These are phyloP conservation scores for Henricia sp. DNA, from an alignment of 53 echinoderm and acorn worm species.

Conservation along the genomic window DNA sequence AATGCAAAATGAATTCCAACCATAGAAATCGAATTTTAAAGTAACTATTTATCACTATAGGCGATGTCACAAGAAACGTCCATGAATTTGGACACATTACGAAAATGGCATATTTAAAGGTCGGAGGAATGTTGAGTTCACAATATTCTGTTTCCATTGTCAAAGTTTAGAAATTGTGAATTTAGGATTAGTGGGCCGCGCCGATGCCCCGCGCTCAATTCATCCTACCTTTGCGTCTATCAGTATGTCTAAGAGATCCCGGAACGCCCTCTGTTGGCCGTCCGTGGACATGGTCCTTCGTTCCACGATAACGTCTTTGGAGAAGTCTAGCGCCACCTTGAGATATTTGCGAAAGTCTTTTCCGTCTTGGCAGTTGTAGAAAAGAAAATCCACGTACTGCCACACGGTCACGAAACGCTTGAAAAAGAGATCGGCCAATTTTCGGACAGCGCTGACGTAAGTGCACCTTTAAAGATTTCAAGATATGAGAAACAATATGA, in stretches of 20 bases:
- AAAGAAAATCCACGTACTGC: constrained; percentile 60
- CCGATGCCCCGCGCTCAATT: no score
- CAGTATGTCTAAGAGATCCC: constrained; percentile 65
- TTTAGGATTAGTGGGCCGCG: no score
- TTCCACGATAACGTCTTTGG: constrained; percentile 42
- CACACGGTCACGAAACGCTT: constrained; percentile 57
- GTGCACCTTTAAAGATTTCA: neutral
- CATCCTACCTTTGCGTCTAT: constrained; percentile 61
- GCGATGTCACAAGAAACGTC: no score
- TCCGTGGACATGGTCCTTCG: neutral
- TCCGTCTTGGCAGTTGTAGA: constrained; percentile 49
- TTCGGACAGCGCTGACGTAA: constrained; percentile 60
- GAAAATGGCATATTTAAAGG: no score
- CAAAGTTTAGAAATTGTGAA: no score
- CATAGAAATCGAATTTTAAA: no score
- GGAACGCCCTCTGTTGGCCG: constrained; percentile 38
- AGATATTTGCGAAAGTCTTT: constrained; percentile 47
- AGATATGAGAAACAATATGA: neutral
- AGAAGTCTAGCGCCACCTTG: constrained; percentile 50
- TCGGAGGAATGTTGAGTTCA: no score
- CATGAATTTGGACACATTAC: no score
- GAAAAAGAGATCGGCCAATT: constrained; percentile 54
- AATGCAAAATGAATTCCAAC: no score
- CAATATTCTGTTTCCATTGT: no score
- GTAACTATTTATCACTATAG: no score